Conservation (phyloP, 2,888 invertebrate genomes). For the Timandra comae region DNA sequence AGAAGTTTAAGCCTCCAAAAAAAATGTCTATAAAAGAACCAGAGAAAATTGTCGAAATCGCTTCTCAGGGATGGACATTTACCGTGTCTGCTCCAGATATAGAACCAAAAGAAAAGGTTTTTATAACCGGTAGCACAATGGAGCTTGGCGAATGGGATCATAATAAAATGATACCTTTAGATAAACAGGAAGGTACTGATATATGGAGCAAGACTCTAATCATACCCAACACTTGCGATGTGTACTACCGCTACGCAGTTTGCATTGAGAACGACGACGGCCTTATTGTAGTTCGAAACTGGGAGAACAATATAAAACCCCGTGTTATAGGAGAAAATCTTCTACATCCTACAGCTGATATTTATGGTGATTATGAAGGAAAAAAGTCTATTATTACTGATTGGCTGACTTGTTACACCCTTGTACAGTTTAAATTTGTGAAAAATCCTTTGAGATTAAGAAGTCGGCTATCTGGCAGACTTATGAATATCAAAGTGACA, state of each 20-base stretch:
- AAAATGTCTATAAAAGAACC: constrained; percentile 43
- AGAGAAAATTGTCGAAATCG: constrained; percentile 31
- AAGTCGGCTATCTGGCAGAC: constrained; percentile 80
- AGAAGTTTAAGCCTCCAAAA: constrained; percentile 33
- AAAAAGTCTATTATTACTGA: constrained; percentile 81
- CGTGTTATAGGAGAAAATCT: constrained; percentile 73
- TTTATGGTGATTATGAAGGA: constrained; percentile 81
- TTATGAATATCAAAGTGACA: constrained; percentile 84
- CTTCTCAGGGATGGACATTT: constrained; percentile 55
- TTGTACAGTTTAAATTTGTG: constrained; percentile 89
- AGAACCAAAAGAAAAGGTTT: constrained; percentile 79
- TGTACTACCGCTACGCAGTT: constrained; percentile 86
- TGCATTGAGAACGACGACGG: constrained; percentile 80
- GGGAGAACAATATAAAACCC: constrained; percentile 88
- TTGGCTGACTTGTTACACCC: constrained; percentile 90
- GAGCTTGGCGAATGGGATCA: constrained; percentile 85
- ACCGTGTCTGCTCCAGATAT: constrained; percentile 72
- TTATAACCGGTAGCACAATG: constrained; percentile 81
- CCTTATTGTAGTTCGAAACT: constrained; percentile 80
- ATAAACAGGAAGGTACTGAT: constrained; percentile 55
- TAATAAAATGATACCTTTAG: constrained; percentile 75
- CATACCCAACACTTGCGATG: constrained; percentile 81
- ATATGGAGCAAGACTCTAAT: constrained; percentile 80
- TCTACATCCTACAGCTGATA: constrained; percentile 70
- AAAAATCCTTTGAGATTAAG: constrained; percentile 87